Evolutionary conservation across 2,113 vertebrate genomes (phyloP).

Genomic region (Pogonocichla stellata): DNA sequence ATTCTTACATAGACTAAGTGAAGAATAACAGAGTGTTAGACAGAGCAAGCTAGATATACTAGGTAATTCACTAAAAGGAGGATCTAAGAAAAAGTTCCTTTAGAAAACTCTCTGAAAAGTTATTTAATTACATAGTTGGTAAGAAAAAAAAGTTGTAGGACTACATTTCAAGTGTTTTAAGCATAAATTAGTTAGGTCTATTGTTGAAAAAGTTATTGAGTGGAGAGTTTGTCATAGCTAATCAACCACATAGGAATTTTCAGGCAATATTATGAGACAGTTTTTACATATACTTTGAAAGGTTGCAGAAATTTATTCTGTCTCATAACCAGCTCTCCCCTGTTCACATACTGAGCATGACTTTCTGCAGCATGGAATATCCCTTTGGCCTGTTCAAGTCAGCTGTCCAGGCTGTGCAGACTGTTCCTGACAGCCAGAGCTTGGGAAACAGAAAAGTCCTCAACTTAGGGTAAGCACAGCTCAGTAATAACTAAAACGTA

Average conservation of each 20-base stretch:
- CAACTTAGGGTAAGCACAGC: accelerated
- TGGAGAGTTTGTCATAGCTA: not conserved
- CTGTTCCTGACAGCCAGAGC: not conserved
- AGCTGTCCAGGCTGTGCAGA: not conserved
- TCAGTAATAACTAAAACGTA: not conserved
- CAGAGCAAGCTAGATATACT: not conserved
- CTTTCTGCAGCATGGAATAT: not conserved
- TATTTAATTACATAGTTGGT: not conserved
- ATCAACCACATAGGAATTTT: not conserved
- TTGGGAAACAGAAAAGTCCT: not conserved
- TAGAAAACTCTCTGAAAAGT: not conserved
- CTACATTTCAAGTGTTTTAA: not conserved
- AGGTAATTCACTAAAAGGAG: not conserved
- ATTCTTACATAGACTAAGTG: not conserved
- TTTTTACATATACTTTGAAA: not conserved
- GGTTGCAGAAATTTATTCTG: not conserved
- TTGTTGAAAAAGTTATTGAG: not conserved
- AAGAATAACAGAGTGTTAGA: not conserved
- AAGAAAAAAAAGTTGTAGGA: not conserved
- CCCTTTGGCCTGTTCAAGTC: not conserved
- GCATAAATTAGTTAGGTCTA: not conserved
- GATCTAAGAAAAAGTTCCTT: not conserved
- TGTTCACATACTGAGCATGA: not conserved
- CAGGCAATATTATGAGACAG: not conserved
- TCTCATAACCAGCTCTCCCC: not conserved